Percentiles rank a stretch among this genome's conserved stretches.
These are phyloP conservation scores for Temnothorax unifasciatus DNA, from an alignment of 2,888 invertebrate species.

Conservation along the genomic window DNA sequence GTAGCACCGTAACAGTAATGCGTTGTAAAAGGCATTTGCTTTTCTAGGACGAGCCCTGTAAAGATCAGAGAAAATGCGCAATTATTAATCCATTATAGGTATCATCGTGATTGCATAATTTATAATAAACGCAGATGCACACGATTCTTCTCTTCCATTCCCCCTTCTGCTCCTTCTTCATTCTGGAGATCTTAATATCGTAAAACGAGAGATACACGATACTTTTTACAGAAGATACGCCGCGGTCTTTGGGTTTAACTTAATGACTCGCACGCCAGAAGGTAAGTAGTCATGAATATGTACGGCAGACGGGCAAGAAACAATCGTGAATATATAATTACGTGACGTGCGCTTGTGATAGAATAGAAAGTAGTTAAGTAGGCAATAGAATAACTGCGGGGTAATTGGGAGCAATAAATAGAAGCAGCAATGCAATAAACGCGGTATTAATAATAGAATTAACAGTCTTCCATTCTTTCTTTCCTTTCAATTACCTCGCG, in stretches of 20 bases:
- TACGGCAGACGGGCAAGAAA: neutral
- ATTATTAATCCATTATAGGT: neutral
- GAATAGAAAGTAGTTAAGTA: conserved; percentile 10
- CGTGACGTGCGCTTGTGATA: neutral
- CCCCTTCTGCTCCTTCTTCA: neutral
- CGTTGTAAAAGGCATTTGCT: neutral
- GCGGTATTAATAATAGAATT: conserved; percentile 14
- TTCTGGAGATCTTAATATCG: neutral
- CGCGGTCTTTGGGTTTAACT: neutral
- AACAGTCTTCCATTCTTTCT: neutral
- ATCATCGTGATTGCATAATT: neutral
- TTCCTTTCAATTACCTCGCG: neutral
- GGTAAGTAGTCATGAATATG: neutral
- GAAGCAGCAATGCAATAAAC: neutral
- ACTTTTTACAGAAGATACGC: neutral
- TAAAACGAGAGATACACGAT: neutral
- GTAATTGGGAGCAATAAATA: conserved; percentile 22
- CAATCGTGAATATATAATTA: conserved; percentile 14
- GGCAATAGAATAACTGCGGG: neutral
- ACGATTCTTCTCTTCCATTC: neutral
- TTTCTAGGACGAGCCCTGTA: neutral
- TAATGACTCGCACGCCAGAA: neutral
- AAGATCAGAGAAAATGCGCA: conserved; percentile 1
- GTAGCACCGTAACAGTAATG: too few relatives aligned
- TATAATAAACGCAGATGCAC: neutral